Percentiles rank a stretch among this genome's conserved stretches.
Conservation (phyloP, 2,888 invertebrate genomes). For the Erebia palarica region DNA sequence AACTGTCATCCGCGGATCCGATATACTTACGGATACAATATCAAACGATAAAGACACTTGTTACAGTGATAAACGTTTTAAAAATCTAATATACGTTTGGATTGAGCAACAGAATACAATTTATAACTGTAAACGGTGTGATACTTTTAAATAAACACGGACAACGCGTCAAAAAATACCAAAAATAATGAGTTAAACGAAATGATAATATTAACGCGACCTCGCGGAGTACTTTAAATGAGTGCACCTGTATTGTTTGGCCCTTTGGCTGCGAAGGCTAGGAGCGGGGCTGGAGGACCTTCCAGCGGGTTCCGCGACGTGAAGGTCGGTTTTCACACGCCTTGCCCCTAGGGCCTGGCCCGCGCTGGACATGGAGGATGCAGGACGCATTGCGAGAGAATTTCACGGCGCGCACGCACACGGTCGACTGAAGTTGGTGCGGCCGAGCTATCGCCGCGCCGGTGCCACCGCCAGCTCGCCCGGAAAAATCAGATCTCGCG, state of each 20-base stretch:
- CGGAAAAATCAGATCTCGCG: constrained; percentile 76
- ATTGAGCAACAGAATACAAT: constrained; percentile 5
- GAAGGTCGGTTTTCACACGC: constrained; percentile 81
- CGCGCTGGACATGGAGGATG: constrained; percentile 49
- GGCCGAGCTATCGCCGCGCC: constrained; percentile 60
- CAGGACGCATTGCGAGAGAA: constrained; percentile 74
- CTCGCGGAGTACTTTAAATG: constrained; percentile 40
- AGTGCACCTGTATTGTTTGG: constrained; percentile 77
- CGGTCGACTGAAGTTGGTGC: constrained; percentile 67
- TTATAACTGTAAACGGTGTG: not conserved
- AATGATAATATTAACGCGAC: constrained; percentile 45
- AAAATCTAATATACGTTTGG: constrained; percentile 30
- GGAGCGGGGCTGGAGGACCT: constrained; percentile 75
- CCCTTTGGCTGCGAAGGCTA: constrained; percentile 80
- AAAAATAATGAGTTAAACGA: constrained; percentile 42
- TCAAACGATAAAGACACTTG: constrained; percentile 44
- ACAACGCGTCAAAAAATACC: not conserved
- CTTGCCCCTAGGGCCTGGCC: constrained; percentile 73
- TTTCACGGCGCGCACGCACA: constrained; percentile 79
- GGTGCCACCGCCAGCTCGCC: constrained; percentile 62
- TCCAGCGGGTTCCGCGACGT: constrained; percentile 69
- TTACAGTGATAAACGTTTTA: constrained; percentile 41
- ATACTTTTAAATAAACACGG: not conserved
- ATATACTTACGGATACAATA: constrained; percentile 19
- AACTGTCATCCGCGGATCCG: constrained; percentile 23